Evolutionary conservation across 2,888 invertebrate species (phyloP), one percentile per base, ranked within the genome.

Genomic region (Cephus sareptanus): DNA sequence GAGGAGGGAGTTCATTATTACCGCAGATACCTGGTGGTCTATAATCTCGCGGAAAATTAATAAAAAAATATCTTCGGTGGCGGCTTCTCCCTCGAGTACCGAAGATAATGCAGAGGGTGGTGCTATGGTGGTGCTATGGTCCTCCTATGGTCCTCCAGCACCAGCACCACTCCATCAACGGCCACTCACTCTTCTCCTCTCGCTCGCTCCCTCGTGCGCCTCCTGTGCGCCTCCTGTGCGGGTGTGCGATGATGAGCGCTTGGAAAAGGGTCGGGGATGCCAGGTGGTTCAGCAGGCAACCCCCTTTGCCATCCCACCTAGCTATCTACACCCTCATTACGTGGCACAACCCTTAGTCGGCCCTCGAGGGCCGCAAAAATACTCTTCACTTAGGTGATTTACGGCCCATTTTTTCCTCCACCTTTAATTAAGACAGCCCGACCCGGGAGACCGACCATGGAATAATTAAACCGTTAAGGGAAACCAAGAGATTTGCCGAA

Each of bases 341-440:
- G 70, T 69, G 77, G 75, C 33, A 33, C 40, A 77, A 74, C 77
- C 77, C 77, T 77, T 69, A 77, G 77, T 70, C 70, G 70, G 33
- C 30, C 70, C 75, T 75, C 75, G 75, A 77, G 78, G 75, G 70
- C 78, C 78, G 75, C 78, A 78, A 78, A 78, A 78, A 78, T 78
- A 78, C 75, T 73, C 75, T 71, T 76, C 75, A 71, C 78, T 78
- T 73, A 75, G 78, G 75, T 78, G 78, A 78, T 78, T 78, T 75
- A 78, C 76, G 71, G 71, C 70, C 75, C 75, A 78, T 75, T 78
- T 78, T 76, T 70, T 70, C 13, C 75, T 76, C 71, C 75, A 78
- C 78, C 78, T 76, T 78, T 78, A 78, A 78, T 78, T 78, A 78
- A 78, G 78, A 78, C 75, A 78, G 15, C 70, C 70, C n/a, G 12